phyloP scores from a whole-genome alignment of 2,888 invertebrate species.

The Oscheius sp. region DNA sequence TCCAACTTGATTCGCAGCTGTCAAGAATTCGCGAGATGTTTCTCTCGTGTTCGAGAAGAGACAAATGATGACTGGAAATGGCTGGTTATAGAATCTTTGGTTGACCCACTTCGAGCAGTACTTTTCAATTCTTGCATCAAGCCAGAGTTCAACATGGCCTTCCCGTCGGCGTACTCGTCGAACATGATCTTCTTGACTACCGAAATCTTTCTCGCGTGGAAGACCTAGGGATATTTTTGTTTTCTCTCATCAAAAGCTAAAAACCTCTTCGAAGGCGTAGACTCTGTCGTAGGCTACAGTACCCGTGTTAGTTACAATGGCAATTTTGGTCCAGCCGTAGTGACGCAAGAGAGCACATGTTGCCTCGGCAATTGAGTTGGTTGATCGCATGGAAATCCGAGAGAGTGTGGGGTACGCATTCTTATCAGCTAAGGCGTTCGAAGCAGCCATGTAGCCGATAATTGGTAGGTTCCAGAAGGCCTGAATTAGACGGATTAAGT shows the following conservation, averaged over 20 bases:
- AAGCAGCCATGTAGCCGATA: constrained; percentile 69
- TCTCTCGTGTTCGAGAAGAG: constrained; percentile 59
- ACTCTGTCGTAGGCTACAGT: constrained; percentile 55
- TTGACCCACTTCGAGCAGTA: constrained; percentile 50
- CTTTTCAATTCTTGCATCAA: constrained; percentile 51
- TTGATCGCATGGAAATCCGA: constrained; percentile 58
- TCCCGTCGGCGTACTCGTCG: constrained; percentile 52
- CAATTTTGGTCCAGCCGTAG: constrained; percentile 65
- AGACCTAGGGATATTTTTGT: not conserved
- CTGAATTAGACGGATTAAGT: not conserved
- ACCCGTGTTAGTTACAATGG: constrained; percentile 60
- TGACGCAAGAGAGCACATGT: constrained; percentile 64
- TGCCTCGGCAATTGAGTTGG: constrained; percentile 70
- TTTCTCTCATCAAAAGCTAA: not conserved
- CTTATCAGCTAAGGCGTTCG: constrained; percentile 59
- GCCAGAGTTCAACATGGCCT: constrained; percentile 52
- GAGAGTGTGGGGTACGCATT: constrained; percentile 59
- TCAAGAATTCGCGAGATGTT: constrained; percentile 53
- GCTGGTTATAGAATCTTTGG: not conserved
- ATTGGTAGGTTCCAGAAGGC: constrained; percentile 68
- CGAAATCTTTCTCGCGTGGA: constrained; percentile 47
- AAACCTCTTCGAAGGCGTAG: constrained; percentile 57
- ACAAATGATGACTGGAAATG: constrained; percentile 53
- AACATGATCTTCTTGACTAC: constrained; percentile 62
- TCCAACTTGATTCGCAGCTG: constrained; percentile 50